Conservation (phyloP, 23 tunicate genomes). For the Halocynthia roretzi region DNA sequence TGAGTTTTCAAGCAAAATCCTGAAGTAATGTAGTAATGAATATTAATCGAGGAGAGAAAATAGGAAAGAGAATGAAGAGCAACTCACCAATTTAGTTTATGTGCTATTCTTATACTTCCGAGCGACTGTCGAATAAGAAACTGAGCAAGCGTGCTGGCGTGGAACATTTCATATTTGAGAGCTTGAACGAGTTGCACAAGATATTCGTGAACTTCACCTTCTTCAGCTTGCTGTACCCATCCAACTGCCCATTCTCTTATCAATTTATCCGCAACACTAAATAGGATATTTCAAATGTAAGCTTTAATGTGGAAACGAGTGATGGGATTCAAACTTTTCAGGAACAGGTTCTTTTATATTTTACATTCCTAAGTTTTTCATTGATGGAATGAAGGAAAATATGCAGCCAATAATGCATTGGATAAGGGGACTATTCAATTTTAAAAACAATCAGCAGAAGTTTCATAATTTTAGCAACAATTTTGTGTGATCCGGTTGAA, state of each 20-base stretch:
- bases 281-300: too few relatives aligned
- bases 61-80: not conserved
- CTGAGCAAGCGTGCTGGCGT: constrained; percentile 42
- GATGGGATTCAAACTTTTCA: too few relatives aligned
- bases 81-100: constrained; percentile 67
- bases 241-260: constrained; percentile 73
- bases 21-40: constrained; percentile 15
- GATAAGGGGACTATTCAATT: too few relatives aligned
- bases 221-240: constrained; percentile 71
- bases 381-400: too few relatives aligned
- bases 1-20: constrained; percentile 64
- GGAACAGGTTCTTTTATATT: too few relatives aligned
- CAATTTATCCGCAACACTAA: too few relatives aligned
- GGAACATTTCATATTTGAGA: constrained; percentile 49
- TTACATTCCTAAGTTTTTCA: too few relatives aligned
- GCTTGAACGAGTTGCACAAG: constrained; percentile 90
- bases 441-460: too few relatives aligned
- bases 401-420: too few relatives aligned
- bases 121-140: constrained; percentile 63
- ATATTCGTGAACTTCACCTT: constrained; percentile 62
- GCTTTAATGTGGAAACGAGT: too few relatives aligned
- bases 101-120: constrained; percentile 75
- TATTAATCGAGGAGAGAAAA: not conserved
- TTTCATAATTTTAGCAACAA: too few relatives aligned
- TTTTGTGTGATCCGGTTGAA: too few relatives aligned